Percentiles rank a stretch among this genome's conserved stretches.
Evolutionary conservation across 2,888 invertebrate species (phyloP).

Genomic region (Stenodera caucasica): DNA sequence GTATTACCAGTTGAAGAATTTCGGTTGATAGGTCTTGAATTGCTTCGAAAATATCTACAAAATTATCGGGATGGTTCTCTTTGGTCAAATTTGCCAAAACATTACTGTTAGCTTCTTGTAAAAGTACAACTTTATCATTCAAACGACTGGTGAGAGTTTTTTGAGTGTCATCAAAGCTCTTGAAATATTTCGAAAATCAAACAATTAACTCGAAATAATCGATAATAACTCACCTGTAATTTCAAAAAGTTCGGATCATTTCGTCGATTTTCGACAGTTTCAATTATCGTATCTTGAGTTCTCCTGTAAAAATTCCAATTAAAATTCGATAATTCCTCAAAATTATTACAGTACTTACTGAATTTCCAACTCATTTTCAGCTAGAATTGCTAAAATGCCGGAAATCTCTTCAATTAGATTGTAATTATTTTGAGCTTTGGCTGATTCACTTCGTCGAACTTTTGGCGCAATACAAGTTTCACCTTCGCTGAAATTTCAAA

Average conservation of each 20-base stretch:
- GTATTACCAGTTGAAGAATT: conserved; percentile 50
- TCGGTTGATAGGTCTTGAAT: conserved; percentile 54
- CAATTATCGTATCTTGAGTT: conserved; percentile 8
- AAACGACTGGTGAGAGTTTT: conserved; percentile 51
- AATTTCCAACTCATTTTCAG: conserved; percentile 54
- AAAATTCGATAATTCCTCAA: neutral
- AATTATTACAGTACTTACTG: conserved; percentile 34
- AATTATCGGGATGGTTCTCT: conserved; percentile 39
- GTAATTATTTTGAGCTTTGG: conserved; percentile 55
- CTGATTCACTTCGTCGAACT: conserved; percentile 49
- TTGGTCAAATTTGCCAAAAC: conserved; percentile 42
- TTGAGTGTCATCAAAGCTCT: conserved; percentile 54
- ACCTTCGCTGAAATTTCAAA: conserved; percentile 49
- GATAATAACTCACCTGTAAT: conserved; percentile 11
- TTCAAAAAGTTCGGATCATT: conserved; percentile 14
- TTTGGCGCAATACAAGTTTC: conserved; percentile 51
- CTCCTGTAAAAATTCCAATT: conserved; percentile 7
- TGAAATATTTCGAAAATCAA: neutral
- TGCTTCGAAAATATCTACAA: conserved; percentile 46
- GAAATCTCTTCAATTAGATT: conserved; percentile 58
- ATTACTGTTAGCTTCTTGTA: conserved; percentile 53
- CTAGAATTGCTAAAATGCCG: conserved; percentile 52
- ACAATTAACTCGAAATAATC: too few relatives aligned
- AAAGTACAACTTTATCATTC: conserved; percentile 51
- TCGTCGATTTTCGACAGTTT: conserved; percentile 11